Base-by-base conservation (phyloP, 2,888 invertebrate genomes). In the Blastobasis lacticolella region DNA sequence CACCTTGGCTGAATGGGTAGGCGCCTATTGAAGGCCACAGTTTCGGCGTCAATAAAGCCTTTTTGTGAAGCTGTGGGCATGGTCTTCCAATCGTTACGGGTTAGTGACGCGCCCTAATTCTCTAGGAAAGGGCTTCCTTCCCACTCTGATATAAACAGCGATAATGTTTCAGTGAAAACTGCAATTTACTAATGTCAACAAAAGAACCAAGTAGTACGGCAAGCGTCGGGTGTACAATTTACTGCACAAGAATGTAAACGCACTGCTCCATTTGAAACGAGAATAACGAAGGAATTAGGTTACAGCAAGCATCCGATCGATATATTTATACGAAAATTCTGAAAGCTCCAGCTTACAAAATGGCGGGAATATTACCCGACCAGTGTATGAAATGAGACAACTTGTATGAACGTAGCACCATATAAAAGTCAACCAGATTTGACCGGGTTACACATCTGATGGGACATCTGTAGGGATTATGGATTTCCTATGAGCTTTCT, bases 391-490 rank as follows among this genome's bases (percentile, higher is more conserved):
- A 68, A 60, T 66, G 60, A 23, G n/a, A 42, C 42, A 6, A 42
- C 42, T 42, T 10, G 7, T 7, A 42, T 42, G 62, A 57, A 60
- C 67, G 62, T 62, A 56, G 69, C 60, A 69, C 74, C 71, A 81
- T 75, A 79, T 65, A 70, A 73, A 3, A 23, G 23, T 23, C 23
- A 23, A 23, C 23, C 23, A 23, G 3, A 85, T 83, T 82, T 62
- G 71, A 78, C 62, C 73, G 81, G 75, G 67, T 82, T 80, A 82
- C 80, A 85, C 75, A 67, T 78, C 78, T 75, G 76, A 75, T 76
- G 72, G 71, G 71, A 84, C 87, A 88, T 79, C 84, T 87, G 87
- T 83, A 80, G 62, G 77, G 75, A 73, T 83, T 82, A 72, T 59
- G 58, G n/a, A 71, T 74, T 81, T 84, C 75, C 71, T 81, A 69